Base-by-base conservation (phyloP, 2,888 invertebrate genomes). In the Sinelater perroti region DNA sequence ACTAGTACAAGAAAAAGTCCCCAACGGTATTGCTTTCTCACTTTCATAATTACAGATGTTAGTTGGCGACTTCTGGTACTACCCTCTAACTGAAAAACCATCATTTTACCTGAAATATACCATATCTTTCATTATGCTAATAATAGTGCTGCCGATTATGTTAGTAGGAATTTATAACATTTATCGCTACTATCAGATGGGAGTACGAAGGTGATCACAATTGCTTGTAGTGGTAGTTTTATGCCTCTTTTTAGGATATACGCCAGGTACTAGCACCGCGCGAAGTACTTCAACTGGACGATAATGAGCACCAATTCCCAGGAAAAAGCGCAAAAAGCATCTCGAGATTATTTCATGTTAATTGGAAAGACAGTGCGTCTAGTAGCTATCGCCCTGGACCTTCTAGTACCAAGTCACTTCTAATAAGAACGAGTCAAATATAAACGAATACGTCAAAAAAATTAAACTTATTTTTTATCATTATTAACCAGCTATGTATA, bases 1-100 rank as follows among this genome's bases (percentile, higher is more conserved):
- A 11, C 7, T 59, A 40, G 67, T 64, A n/a, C n/a, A 60, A 57
- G 61, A 40, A 11, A 28, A 3, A 3, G 1, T 1, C 13, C n/a
- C 1, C 13, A 7, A n/a, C 16, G 8, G 7, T 13, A 4, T 16
- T 45, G 20, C 6, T 1, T 44, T 6, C 8, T 28, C 3, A 11
- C 14, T 35, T 17, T 3, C 3, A 14, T 40, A 6, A 8, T 24
- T 40, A 14, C 7, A 40, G 40, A 4, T 40, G 11, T 2, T 28
- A 21, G 2, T 33, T 20, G 4, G 11, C 5, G 8, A 44, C 16
- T 44, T 44, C 8, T n/a, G 14, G 5, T 24, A 14, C 17, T 13
- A 24, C 7, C 5, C 14, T 24, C 24, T 20, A 8, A 5, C 2
- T 1, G 20, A 40, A 2, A 24, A 1, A 3, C 1, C 17, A 3